Base-by-base conservation (phyloP, 2,797 vertebrate species). In the Myoxocephalus aenaeus region DNA sequence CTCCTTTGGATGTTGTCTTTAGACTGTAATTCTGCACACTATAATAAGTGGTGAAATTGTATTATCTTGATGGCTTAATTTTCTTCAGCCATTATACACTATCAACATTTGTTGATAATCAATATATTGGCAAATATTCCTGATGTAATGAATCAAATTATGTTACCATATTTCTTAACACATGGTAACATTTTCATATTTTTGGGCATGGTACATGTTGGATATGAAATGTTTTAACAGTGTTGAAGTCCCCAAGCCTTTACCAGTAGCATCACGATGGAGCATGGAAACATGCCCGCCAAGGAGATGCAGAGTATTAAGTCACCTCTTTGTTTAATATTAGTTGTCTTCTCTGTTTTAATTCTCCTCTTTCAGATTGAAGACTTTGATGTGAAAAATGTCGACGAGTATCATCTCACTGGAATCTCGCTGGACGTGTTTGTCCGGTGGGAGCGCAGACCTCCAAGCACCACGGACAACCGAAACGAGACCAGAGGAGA, bases 371-470 rank as follows among this genome's bases (percentile, higher is more conserved):
- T 70, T 75, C 92, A 99, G 98, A 96, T 99, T 57, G 96, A 97
- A 84, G 96, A 97, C 84, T 99, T 99, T 76, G 96, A 98, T 20
- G 92, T 96, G 69, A 98, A 97, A 89, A 96, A 90, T 7, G 96
- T 97, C 50, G 98, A 99, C 80, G 98, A 99, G 86, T 98, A 97
- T 88, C 97, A 98, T 75, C 94, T 99, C 76, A 98, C 96, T 48
- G 96, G 96, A 62, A 92, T 98, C 73, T 82, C 94, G 75, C 87
- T 94, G 69, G 96, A 96, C 57, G 90, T 88, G 75, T 98, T 96
- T 73, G 96, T 98, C 44, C 92, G 95, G 5, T 99, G 98, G 98
- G 97, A 98, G 86, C 96, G 95, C 93, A 95, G 96, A 90, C 95
- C 96, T 36, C 90, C 92, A 36, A 89, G 88, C 87, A 95, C 93